Percentiles rank a stretch among this genome's conserved stretches.
phyloP scores from a whole-genome alignment of 2,888 invertebrate species.

The Chrysomela aeneicollis region DNA sequence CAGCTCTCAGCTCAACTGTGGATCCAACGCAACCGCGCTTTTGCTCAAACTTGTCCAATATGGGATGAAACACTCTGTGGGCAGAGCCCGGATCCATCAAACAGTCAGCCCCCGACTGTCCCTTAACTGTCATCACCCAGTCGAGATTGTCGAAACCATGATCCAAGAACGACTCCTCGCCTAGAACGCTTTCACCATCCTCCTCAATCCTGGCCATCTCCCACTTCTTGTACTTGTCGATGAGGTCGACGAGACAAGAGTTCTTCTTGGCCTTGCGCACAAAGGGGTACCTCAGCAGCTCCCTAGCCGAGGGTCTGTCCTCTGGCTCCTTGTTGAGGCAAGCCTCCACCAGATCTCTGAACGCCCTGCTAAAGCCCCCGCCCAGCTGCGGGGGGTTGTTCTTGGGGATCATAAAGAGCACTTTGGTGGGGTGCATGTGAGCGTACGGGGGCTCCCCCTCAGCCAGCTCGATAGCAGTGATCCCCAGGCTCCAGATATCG shows the following conservation, averaged over 20 bases:
- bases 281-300: constrained; percentile 95
- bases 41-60: constrained; percentile 2
- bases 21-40: background rate
- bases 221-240: constrained; percentile 98
- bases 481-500: constrained; percentile 97
- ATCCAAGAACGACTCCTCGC: background rate
- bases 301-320: constrained; percentile 98
- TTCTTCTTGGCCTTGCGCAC: constrained; percentile 98
- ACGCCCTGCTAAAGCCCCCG: constrained; percentile 88
- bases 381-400: constrained; percentile 94
- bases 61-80: background rate
- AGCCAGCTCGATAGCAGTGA: constrained; percentile 94
- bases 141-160: constrained; percentile 16
- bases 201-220: constrained; percentile 90
- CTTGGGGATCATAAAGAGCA: constrained; percentile 93
- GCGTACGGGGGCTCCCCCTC: constrained; percentile 98
- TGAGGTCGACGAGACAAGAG: constrained; percentile 96
- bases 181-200: constrained; percentile 67
- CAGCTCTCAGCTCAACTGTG: constrained; percentile 14
- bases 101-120: background rate
- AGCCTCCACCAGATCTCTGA: constrained; percentile 96
- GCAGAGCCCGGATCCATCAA: background rate
- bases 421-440: constrained; percentile 95
- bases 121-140: constrained; percentile 28
- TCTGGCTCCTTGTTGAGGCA: constrained; percentile 99